A percentile compares a stretch with the other conserved stretches of the same genome.
Evolutionary conservation across 1,140 invertebrate genomes (phyloP).

Genomic region (Belonocnema kinseyi): DNA sequence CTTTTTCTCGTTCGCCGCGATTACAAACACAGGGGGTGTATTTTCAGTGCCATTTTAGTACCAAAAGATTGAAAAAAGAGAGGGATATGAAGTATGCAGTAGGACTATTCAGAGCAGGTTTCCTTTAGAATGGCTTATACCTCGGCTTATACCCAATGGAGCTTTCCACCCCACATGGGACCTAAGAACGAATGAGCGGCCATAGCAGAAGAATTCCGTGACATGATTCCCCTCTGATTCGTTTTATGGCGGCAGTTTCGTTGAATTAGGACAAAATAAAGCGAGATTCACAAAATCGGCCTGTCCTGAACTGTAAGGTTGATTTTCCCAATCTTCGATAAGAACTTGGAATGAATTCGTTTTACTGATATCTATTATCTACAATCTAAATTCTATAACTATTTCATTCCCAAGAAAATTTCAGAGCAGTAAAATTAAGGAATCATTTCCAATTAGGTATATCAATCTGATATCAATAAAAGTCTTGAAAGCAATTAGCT

Average conservation of each 20-base stretch:
- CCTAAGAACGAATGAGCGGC: constrained; percentile 39
- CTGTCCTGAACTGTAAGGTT: constrained; percentile 11
- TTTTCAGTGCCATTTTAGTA: constrained; percentile 20
- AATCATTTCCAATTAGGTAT: too few species aligned
- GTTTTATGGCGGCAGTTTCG: constrained; percentile 67
- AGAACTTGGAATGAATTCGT: constrained; percentile 44
- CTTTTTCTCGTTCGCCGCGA: constrained; percentile 10
- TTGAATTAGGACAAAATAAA: constrained; percentile 68
- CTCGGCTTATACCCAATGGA: constrained; percentile 16
- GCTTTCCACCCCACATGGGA: constrained; percentile 57
- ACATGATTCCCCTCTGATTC: constrained; percentile 71
- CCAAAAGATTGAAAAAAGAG: constrained; percentile 22
- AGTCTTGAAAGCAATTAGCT: too few species aligned
- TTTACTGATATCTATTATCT: constrained; percentile 32
- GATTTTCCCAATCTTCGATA: constrained; percentile 39
- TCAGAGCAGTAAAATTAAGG: neutral
- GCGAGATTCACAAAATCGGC: constrained; percentile 56
- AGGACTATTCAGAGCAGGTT: constrained; percentile 24
- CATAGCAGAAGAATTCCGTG: constrained; percentile 51
- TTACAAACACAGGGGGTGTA: constrained; percentile 6
- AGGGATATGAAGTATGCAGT: constrained; percentile 19
- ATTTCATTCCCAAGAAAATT: neutral
- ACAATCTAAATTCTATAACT: neutral
- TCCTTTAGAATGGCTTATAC: constrained; percentile 1
- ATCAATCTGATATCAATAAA: too few species aligned